A percentile compares a stretch with the other conserved stretches of the same genome.
phyloP scores from a whole-genome alignment of 1,140 invertebrate genomes.

The Phymorhynchus buccinoides region DNA sequence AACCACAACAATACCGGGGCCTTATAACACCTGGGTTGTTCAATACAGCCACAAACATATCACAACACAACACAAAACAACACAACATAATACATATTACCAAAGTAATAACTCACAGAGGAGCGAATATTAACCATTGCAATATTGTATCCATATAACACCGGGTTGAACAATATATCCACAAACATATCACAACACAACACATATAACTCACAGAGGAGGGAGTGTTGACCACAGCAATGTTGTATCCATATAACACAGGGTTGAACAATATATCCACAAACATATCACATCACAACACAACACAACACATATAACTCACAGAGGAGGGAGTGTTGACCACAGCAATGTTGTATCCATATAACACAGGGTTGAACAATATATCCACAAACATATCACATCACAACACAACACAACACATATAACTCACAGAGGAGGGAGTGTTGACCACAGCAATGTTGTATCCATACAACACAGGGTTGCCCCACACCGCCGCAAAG shows the following conservation, averaged over 20 bases:
- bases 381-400: not conserved
- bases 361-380: not conserved
- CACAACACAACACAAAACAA: too few relatives aligned
- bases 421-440: slow-evolving; percentile 81
- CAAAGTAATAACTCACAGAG: too few relatives aligned
- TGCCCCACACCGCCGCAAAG: slow-evolving; percentile 82
- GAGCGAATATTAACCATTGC: too few relatives aligned
- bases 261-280: not conserved
- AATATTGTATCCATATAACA: too few relatives aligned
- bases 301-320: slow-evolving; percentile 45
- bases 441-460: slow-evolving; percentile 95
- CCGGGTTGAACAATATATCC: not conserved
- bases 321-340: slow-evolving; percentile 91
- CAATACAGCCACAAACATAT: too few relatives aligned
- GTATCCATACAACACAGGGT: slow-evolving; percentile 98
- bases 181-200: not conserved
- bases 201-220: slow-evolving; percentile 79
- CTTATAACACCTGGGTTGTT: too few relatives aligned
- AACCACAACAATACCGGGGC: too few relatives aligned
- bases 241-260: slow-evolving; percentile 81
- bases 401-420: not conserved
- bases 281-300: not conserved
- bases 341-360: slow-evolving; percentile 89
- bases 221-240: slow-evolving; percentile 92
- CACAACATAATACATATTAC: too few relatives aligned